Evolutionary conservation across 92 coral and sea anemone species (phyloP), one percentile per base, ranked within the genome.

Genomic region (Porites evermanni): DNA sequence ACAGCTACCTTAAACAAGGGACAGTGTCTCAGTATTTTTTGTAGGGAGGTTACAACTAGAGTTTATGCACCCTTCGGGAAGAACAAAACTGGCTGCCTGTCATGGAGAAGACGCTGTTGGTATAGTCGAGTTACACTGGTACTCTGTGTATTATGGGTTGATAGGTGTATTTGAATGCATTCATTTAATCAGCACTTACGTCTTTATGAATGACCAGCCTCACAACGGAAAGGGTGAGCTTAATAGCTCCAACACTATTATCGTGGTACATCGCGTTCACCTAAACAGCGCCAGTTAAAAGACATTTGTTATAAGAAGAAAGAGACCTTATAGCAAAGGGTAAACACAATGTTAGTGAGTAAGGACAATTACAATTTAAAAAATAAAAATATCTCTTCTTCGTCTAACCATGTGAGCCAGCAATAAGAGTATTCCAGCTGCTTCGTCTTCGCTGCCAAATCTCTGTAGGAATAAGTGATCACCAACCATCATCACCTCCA

Each of bases 191-290:
- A 53, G 69, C 32, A 82, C 92, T 87, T 84, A 94, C 99, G 92
- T 89, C 94, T 52, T 83, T 89, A 72, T 91, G 81, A 83, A 79
- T 84, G 9, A 96, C 79, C 21, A 96, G 75, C 78, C 78, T 90
- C 69, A 93, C 89, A 24, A 96, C 82, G 3, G 92, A 89, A 20
- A 94, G 75, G 44, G 89, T 75, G 61, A 96, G 84, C 80, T 93
- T 96, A 11, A 83, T 88, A n/a, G 78, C 84, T 11, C 98, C 98
- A 70, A 90, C 85, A 72, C 95, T 89, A 19, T 82, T 66, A 76
- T 93, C 99, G 47, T 91, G 93, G 84, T 91, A 94, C 87, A 96
- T 79, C 1, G 89, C 78, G 66, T 92, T 92, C 9, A 90, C 84
- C 96, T 93, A 91, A 56, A 56, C 12, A 8, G 61, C 16, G 61